Conservation (phyloP, 2,888 invertebrate species). For the Amiota communis region DNA sequence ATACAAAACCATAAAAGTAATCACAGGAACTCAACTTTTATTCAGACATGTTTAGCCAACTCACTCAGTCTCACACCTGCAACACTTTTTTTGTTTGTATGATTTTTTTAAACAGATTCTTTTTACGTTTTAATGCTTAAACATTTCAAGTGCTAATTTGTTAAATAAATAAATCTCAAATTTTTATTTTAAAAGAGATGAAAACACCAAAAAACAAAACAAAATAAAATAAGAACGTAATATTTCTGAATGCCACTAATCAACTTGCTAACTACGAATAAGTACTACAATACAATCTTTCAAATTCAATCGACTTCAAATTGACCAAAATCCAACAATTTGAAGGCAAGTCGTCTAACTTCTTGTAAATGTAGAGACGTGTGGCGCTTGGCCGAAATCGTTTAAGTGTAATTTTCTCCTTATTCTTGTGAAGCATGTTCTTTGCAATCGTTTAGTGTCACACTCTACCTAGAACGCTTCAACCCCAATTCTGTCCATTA, state of each 20-base stretch:
- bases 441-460: conserved; percentile 51
- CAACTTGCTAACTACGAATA: not conserved
- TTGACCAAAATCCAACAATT: not conserved
- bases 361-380: not conserved
- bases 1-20: too few species aligned
- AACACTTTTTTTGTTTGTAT: not conserved
- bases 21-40: too few species aligned
- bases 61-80: not conserved
- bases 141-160: conserved; percentile 61
- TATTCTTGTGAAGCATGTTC: conserved; percentile 68
- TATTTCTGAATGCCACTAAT: conserved; percentile 5
- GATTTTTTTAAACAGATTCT: conserved; percentile 18
- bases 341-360: too few species aligned
- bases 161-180: conserved; percentile 49
- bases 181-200: not conserved
- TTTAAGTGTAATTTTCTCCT: conserved; percentile 69
- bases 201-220: not conserved
- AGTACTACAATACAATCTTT: too few species aligned
- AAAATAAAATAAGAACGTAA: not conserved
- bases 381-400: conserved; percentile 42
- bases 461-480: conserved; percentile 36
- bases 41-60: too few species aligned
- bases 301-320: not conserved
- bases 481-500: not conserved
- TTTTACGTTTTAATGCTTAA: conserved; percentile 48